Evolutionary conservation across 53 echinoderm and acorn worm genomes (phyloP), one percentile per base, ranked within the genome.

Genomic region (Holothuria leucospilota): DNA sequence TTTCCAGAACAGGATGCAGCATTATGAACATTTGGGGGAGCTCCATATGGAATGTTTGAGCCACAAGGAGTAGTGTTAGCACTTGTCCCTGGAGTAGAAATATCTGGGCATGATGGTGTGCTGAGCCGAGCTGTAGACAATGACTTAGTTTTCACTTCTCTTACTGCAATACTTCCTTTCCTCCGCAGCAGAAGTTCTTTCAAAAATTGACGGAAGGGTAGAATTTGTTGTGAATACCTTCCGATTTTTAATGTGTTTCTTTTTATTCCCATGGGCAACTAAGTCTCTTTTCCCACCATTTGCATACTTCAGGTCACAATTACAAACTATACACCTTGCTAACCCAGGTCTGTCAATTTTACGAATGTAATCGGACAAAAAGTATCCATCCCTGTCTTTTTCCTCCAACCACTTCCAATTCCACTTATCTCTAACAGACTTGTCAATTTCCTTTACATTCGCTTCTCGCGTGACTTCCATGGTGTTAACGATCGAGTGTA

Each of bases 1-100:
- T 84, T n/a, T 59, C 84, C 78, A 24, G 89, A 75, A 46, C 89
- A 89, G 18, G 62, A 46, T 63, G 77, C 73, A 23, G 65, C 38
- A 20, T 72, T 73, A 83, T 89, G 89, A 8, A 89, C 69, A 71
- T 89, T 89, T 61, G 89, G 84, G 13, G 89, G 74, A n/a, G 83
- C 66, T n/a, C 89, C 89, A 75, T 89, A 89, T 26, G 84, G 89
- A 39, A 89, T 63, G 59, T 61, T 69, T 74, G 70, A 46, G 20
- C 74, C 10, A 29, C 15, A 10, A 26, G 30, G n/a, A n/a, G n/a
- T 12, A 67, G 39, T 34, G 6, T 56, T 67, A 53, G 14, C 26
- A 34, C 71, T 71, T 64, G 85, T 38, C 69, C 10, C 58, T 70
- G 59, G 25, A 70, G 67, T 26, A 13, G 59, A 28, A 61, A 80